Evolutionary conservation across 2,888 invertebrate genomes (phyloP), one percentile per base, ranked within the genome.

Genomic region (Ophion costatus): DNA sequence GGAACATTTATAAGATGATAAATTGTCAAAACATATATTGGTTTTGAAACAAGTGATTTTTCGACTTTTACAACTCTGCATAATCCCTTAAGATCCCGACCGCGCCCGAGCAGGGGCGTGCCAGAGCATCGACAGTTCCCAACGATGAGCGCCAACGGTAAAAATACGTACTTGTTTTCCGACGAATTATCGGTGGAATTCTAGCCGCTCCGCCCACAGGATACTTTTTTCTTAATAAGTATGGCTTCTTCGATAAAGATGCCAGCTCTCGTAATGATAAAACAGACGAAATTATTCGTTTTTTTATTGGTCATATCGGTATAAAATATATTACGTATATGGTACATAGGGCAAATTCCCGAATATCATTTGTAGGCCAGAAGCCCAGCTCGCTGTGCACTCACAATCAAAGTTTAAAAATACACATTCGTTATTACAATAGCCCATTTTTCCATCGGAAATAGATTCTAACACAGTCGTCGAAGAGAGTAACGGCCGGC

Each of bases 291-390:
- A 9, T 5, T 59, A 10, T 9, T 59, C 22, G 22, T 59, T 22
- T 9, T 77, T 83, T 77, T 82, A 64, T 77, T 67, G 61, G 56
- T 84, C 56, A 71, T 88, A 88, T 87, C 87, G 88, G 91, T 91
- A 92, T 90, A 92, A 92, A 90, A 92, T 92, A 92, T 92, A 92
- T 92, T 92, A 92, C 92, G 84, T 91, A 90, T 90, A 88, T 87
- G 86, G 87, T 88, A 89, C 82, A 85, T 78, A 87, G 87, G 85
- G 86, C 88, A 89, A 84, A 83, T 86, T 70, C 85, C 87, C 87
- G 80, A 87, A 85, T 87, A 84, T 89, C 83, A 85, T 87, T 24
- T 69, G 84, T 88, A 90, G 90, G 90, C 90, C 88, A 88, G 88
- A 91, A 89, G 91, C 91, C 89, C 88, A 91, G 88, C 89, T 90